Evolutionary conservation across 35 echinoderm and acorn worm species (phyloP).

Genomic region (Diadema setosum): DNA sequence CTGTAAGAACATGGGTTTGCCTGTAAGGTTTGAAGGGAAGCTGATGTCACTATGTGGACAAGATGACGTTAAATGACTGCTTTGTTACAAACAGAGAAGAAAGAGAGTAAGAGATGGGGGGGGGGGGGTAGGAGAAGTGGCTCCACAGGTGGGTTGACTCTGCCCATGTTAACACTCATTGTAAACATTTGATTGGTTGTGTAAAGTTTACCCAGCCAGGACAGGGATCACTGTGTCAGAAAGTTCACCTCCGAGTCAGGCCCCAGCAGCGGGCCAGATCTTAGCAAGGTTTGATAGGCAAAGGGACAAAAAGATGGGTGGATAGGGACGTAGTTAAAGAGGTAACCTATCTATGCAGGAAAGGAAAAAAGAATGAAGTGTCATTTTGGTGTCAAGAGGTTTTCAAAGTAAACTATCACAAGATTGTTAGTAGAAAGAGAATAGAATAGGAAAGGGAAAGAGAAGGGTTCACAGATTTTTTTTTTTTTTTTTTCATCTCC

Average conservation of each 20-base stretch:
- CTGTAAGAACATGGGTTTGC: too few species aligned
- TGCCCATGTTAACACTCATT: neutral
- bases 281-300: too few species aligned
- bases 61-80: too few species aligned
- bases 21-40: too few species aligned
- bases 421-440: neutral
- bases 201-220: neutral
- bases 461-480: too few species aligned
- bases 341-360: neutral
- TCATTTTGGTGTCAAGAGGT: neutral
- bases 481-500: too few species aligned
- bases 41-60: too few species aligned
- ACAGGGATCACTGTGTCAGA: neutral
- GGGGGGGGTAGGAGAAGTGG: neutral
- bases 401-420: neutral
- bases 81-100: neutral
- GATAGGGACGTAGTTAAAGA: too few species aligned
- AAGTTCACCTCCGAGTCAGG: neutral
- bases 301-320: too few species aligned
- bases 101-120: neutral
- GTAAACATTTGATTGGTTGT: conserved; percentile 7
- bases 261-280: neutral
- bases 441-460: neutral
- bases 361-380: neutral
- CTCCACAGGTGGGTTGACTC: neutral